Base-by-base conservation (phyloP, 2,888 invertebrate genomes). In the Tridacna crocea region DNA sequence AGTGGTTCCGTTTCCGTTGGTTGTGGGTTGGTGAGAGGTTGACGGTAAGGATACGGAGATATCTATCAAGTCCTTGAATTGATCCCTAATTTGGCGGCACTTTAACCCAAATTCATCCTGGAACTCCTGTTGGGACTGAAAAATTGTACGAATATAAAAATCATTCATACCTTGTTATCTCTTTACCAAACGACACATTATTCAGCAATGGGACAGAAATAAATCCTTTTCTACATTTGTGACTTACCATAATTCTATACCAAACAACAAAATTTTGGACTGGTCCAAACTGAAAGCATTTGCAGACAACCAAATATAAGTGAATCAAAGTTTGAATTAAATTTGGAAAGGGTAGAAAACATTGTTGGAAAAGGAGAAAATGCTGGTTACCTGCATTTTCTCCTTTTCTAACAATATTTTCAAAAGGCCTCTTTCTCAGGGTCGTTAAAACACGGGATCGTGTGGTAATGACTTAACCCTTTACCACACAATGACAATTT, bases 71-170 rank as follows among this genome's bases (percentile, higher is more conserved):
- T 86, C 85, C 36, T 84, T 84, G 75, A 87, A 88, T 75, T 90
- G 87, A 22, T 91, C 88, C 66, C 87, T 77, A 24, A 91, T 77
- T 68, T 85, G 79, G 55, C 82, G 76, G 80, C 89, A 89, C 68
- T 90, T 91, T 74, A 88, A 84, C n/a, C 87, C 81, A 79, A 87
- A 92, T 66, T 90, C 84, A 19, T 90, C 88, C 70, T 79, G 80
- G 74, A 83, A 82, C 36, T 87, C 77, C 70, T 87, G 80, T 26
- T 89, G 81, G 51, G 79, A 86, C 92, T 92, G 82, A 27, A 85
- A 72, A 66, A 66, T 26, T 36, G 8, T 36, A 36, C 36, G 8
- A 8, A 65, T 24, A 63, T 24, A 12, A 27, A 27, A 22, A 0
- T 19, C 19, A 36, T 10, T 26, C 26, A 3, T 27, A 6, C 15